phyloP scores from a whole-genome alignment of 2,113 vertebrate species.

The Aegithalos caudatus region DNA sequence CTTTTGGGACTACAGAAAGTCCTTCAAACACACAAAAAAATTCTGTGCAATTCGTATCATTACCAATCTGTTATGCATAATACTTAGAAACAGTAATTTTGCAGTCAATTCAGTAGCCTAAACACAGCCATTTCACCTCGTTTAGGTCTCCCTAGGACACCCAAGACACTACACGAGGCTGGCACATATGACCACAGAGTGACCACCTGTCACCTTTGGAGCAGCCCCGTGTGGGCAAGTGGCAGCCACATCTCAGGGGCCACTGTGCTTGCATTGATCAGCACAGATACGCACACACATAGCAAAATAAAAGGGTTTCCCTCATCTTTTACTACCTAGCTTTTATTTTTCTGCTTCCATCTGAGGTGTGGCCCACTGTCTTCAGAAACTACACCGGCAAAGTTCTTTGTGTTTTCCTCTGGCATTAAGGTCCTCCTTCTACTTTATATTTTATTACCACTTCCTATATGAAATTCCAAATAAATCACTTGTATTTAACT shows the following conservation, averaged over 20 bases:
- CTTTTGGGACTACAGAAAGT: not conserved
- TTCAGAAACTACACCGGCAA: not conserved
- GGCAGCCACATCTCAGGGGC: not conserved
- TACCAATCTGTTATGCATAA: not conserved
- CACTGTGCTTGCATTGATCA: not conserved
- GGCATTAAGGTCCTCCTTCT: not conserved
- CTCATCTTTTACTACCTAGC: not conserved
- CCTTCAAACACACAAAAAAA: not conserved
- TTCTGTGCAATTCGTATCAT: accelerated
- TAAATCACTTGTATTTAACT: not conserved
- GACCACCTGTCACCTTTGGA: not conserved
- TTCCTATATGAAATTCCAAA: not conserved
- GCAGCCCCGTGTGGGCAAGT: not conserved
- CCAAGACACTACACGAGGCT: not conserved
- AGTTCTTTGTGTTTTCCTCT: not conserved
- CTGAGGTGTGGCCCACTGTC: not conserved
- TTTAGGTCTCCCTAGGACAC: not conserved
- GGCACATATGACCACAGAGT: not conserved
- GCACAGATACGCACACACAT: not conserved
- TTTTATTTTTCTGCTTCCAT: not conserved
- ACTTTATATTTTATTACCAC: not conserved
- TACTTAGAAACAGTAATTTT: not conserved
- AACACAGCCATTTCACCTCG: not conserved
- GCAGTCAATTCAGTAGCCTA: not conserved
- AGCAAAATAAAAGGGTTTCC: not conserved